Base-by-base conservation (phyloP, 2,113 vertebrate species). In the Camelus dromedarius region DNA sequence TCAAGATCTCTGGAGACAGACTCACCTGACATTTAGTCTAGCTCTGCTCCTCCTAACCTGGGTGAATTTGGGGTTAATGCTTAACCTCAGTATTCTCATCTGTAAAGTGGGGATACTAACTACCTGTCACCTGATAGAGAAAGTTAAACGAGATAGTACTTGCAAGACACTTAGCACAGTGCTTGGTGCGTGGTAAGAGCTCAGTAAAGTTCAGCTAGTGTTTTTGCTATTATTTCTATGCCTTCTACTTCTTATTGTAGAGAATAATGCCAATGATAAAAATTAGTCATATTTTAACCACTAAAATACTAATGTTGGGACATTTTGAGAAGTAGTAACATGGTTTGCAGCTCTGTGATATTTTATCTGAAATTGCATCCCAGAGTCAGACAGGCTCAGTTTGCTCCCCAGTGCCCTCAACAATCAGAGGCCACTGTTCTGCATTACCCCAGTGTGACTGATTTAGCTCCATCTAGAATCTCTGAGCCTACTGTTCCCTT, bases 401-500 rank as follows among this genome's bases (percentile, higher is more conserved):
- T 28, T 62, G 56, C 14, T 77, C 72, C n/a, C 35, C 28, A 24
- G 26, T 50, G 48, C 48, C 52, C 84, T 95, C n/a, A 28, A 48
- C 62, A 80, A 85, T 66, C 38, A 89, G 26, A 5, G 2, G 6
- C 1, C 35, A 64, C 14, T 66, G 52, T 73, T 96, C 67, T 46
- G 52, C 42, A 30, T 56, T 30, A 1, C 0, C 52, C 64, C 76
- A 48, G 1, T 72, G 46, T 48, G 26, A 22, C 93, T 0, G 0
- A 92, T 92, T 89, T 32, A 38, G 14, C 93, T 92, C 64, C 46
- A 56, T 75, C 67, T 76, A 54, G 42, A 93, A 60, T 79, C 90
- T 96, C 92, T 98, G 88, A 89, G 95, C 89, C 62, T 84, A 5
- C 72, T 75, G 28, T 93, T 97, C 91, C 85, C 38, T 80, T 79